A percentile compares a stretch with the other conserved stretches of the same genome.
These are phyloP conservation scores for Heliocidaris tuberculata DNA, from an alignment of 35 echinoderm and acorn worm species.

Conservation along the genomic window DNA sequence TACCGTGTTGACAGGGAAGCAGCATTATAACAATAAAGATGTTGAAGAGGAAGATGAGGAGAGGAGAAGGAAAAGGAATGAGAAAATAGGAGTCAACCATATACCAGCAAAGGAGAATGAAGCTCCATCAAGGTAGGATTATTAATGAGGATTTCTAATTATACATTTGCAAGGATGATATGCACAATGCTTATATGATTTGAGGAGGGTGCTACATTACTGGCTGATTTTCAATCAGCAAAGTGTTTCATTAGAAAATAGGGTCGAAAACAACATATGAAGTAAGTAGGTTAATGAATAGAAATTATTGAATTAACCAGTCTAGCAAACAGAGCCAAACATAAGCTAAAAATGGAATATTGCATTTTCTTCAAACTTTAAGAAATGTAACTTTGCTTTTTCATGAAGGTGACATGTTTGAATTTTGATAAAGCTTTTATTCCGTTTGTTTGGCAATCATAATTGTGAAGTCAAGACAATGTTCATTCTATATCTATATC, in stretches of 20 bases:
- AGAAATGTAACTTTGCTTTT: too few species aligned
- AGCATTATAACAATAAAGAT: slow-evolving; percentile 49
- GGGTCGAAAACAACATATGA: too few species aligned
- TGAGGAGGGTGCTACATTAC: not conserved
- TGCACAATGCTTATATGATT: not conserved
- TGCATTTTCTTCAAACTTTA: too few species aligned
- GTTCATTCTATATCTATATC: not conserved
- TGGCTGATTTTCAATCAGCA: too few species aligned
- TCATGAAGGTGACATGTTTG: not conserved
- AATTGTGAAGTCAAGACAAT: not conserved
- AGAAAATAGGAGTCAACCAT: slow-evolving; percentile 2
- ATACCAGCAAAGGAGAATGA: slow-evolving; percentile 42
- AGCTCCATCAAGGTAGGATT: slow-evolving; percentile 39
- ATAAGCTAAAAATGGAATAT: too few species aligned
- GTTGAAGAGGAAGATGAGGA: slow-evolving; percentile 50
- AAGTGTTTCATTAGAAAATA: too few species aligned
- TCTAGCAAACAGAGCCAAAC: too few species aligned
- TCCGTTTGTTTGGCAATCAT: not conserved
- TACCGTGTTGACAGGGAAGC: slow-evolving; percentile 19
- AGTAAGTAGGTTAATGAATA: too few species aligned
- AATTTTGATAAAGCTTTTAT: not conserved
- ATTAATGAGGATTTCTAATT: not conserved
- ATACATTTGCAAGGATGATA: not conserved
- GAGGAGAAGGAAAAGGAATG: slow-evolving; percentile 21
- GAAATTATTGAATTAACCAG: too few species aligned